A percentile compares a stretch with the other conserved stretches of the same genome.
Evolutionary conservation across 2,797 vertebrate species (phyloP).

Genomic region (Phalanger gymnotis): DNA sequence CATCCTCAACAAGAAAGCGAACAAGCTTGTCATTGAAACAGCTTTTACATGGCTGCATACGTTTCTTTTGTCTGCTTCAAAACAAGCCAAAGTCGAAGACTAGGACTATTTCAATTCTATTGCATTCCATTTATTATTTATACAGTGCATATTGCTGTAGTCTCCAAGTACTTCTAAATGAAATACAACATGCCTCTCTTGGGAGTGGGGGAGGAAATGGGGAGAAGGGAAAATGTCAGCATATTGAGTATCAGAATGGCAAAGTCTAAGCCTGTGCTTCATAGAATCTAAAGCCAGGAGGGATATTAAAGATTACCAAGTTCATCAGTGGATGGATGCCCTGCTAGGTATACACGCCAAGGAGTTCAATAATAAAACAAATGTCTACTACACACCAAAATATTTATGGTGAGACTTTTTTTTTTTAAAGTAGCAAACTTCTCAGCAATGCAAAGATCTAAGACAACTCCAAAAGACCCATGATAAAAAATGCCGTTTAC

Average conservation of each 20-base stretch:
- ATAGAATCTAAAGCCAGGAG: not conserved
- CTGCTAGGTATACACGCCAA: not conserved
- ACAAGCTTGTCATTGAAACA: slow-evolving; percentile 31
- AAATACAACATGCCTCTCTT: slow-evolving; percentile 61
- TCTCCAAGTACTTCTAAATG: slow-evolving; percentile 59
- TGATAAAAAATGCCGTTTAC: too few species aligned
- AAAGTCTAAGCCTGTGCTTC: not conserved
- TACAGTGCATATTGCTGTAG: slow-evolving; percentile 54
- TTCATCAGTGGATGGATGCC: not conserved
- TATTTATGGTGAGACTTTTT: not conserved
- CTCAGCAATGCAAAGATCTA: too few species aligned
- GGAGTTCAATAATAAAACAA: not conserved
- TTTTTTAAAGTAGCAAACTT: not conserved
- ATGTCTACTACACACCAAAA: not conserved
- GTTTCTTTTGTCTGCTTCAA: slow-evolving; percentile 53
- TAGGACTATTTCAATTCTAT: slow-evolving; percentile 44
- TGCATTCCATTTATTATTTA: slow-evolving; percentile 74
- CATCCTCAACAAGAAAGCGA: not conserved
- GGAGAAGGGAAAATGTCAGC: not conserved
- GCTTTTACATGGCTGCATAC: slow-evolving; percentile 59
- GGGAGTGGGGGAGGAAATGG: slow-evolving; percentile 69
- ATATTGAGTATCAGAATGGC: not conserved
- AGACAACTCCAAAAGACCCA: too few species aligned
- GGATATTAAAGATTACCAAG: not conserved
- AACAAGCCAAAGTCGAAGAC: slow-evolving; percentile 61